Base-by-base conservation (phyloP, 2,113 vertebrate species). In the Oenanthe oenanthe region DNA sequence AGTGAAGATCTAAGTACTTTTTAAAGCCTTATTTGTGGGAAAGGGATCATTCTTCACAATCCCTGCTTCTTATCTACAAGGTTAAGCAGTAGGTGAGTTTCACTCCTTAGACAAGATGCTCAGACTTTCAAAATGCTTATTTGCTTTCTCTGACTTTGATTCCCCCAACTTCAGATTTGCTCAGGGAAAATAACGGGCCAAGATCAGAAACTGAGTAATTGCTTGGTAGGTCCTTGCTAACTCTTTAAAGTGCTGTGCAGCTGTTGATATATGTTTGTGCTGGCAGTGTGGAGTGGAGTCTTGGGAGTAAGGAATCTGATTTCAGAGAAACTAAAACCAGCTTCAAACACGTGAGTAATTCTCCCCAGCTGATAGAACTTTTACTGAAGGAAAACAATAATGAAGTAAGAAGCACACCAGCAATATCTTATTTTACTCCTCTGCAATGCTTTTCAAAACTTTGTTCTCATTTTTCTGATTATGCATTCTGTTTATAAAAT, bases 321-420 rank as follows among this genome's bases (percentile, higher is more conserved):
- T 98, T 98, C 96, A 97, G 96, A 98, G 98, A 98, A 98, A 98
- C 92, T 96, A 97, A 96, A 98, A 94, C 97, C 97, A 82, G 88
- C 97, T 98, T 98, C 97, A 98, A 98, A 98, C 97, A 97, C 96
- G 88, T 97, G 94, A 97, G 96, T 97, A 97, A 94, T 95, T 97
- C 95, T 98, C 97, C 97, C 96, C 96, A 98, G 97, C 97, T 98
- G 97, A 98, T 96, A 96, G 97, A 98, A 97, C 94, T 97, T 97
- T 95, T 95, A 95, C 97, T 97, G 97, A 98, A 98, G 97, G 97
- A 98, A 98, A 98, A 98, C 96, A 98, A 97, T 95, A 95, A 86
- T 87, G 90, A 96, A 97, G 95, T 96, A 98, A 98, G 97, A 98
- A 97, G 97, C 95, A 97, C 85, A 96, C 67, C 70, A 90, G 80